Evolutionary conservation across 2,888 invertebrate genomes (phyloP), one percentile per base, ranked within the genome.

Genomic region (Ichneumoninae sp.): DNA sequence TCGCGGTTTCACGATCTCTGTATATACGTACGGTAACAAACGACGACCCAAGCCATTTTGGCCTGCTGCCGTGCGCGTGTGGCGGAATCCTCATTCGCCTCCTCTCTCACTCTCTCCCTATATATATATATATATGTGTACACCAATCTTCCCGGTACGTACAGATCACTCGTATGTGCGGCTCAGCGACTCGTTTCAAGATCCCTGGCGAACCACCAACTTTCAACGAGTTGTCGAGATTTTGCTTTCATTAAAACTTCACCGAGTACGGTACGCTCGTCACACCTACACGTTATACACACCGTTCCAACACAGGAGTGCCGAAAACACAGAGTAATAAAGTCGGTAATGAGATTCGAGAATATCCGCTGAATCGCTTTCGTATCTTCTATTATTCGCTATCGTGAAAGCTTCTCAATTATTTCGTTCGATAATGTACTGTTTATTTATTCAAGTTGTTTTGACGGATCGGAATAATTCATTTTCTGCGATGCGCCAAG

Each of bases 241-340:
- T 79, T 83, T 86, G 78, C 83, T 86, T 87, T 81, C 81, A 86
- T 87, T 81, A 86, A 87, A 87, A 86, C 73, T 87, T 86, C 65
- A n/a, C 26, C 19, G 30, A 33, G 22, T 13, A 52, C 30, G 30
- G 16, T 16, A 36, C 36, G 47, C 63, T 19, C n/a, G 7, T 57
- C 26, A 13, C 57, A 57, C 57, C 13, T 30, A 13, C 63, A 71
- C 57, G 13, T 19, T 63, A 33, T 50, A 47, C 47, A 50, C 10
- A 57, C 0, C 22, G 26, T 22, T 0, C 13, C 4, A 5, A 16
- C 44, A 47, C 0, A 47, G 13, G 5, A 16, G 13, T 3, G 4
- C 13, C 4, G 4, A 47, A 47, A 16, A 47, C 13, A 47, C 13
- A 16, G 5, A 16, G 16, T 47, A 1, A 47, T 4, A 10, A 40